phyloP scores from a whole-genome alignment of 2,888 invertebrate species.

The Drosophila prolongata region DNA sequence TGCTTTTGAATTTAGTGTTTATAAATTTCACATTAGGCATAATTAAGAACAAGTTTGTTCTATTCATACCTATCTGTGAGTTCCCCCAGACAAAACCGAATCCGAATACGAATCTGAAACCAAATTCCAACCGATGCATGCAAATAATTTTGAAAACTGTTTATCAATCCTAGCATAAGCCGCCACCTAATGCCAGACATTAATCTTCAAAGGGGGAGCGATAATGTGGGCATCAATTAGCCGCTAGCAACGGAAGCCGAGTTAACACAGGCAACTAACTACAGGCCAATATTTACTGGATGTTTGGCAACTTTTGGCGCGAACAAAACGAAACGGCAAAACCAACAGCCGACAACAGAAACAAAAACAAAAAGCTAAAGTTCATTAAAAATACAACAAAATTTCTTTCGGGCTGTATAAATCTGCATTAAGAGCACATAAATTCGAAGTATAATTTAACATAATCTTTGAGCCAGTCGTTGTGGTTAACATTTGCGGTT shows the following conservation, averaged over 20 bases:
- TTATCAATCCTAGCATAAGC: slow-evolving; percentile 33
- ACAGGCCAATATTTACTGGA: slow-evolving; percentile 16
- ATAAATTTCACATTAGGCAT: slow-evolving; percentile 66
- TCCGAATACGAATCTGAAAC: slow-evolving; percentile 6
- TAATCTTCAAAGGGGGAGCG: slow-evolving; percentile 29
- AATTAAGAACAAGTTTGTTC: slow-evolving; percentile 58
- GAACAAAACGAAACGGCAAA: slow-evolving; percentile 8
- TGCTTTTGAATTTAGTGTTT: slow-evolving; percentile 55
- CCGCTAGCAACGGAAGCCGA: slow-evolving; percentile 30
- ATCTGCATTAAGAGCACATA: slow-evolving; percentile 39
- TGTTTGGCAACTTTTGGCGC: slow-evolving; percentile 14
- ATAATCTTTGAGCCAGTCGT: slow-evolving; percentile 10
- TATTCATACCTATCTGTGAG: slow-evolving; percentile 24
- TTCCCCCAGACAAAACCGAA: slow-evolving; percentile 14
- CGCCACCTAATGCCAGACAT: slow-evolving; percentile 29
- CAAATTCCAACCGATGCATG: slow-evolving; percentile 34
- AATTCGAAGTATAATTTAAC: slow-evolving; percentile 36
- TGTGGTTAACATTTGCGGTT: slow-evolving; percentile 32
- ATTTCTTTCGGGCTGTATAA: slow-evolving; percentile 23
- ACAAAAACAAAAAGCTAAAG: slow-evolving; percentile 13
- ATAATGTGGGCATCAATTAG: slow-evolving; percentile 38
- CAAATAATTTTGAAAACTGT: slow-evolving; percentile 39
- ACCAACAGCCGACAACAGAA: slow-evolving; percentile 6
- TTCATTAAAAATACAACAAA: slow-evolving; percentile 47
- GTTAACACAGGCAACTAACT: slow-evolving; percentile 28